Base-by-base conservation (phyloP, 2,113 vertebrate species). In the Cardinalis cardinalis region DNA sequence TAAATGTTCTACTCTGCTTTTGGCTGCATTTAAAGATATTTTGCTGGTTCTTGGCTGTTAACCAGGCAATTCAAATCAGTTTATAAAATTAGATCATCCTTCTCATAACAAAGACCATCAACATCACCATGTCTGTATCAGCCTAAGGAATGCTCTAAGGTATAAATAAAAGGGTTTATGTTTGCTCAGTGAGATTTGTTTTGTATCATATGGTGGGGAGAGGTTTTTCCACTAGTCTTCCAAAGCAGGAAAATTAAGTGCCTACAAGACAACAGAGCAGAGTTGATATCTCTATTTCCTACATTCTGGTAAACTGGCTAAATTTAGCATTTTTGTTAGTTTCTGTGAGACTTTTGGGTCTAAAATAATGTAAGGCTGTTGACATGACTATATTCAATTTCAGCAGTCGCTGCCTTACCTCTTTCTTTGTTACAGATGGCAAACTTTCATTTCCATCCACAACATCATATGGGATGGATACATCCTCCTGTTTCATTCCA, bases 391-490 rank as follows among this genome's bases (percentile, higher is more conserved):
- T 80, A 20, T 76, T 85, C 38, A 16, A 66, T 94, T 91, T 94
- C 77, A 91, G 68, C 72, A 91, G 36, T 88, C 84, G 52, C 87
- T 94, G 87, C 56, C 91, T 95, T 95, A 96, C 95, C 94, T 96
- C 94, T 94, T 89, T 93, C 95, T 95, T 96, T 95, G 93, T 95
- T 96, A 87, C 95, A 96, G 95, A 96, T 96, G 95, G 95, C 84
- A 96, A 96, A 96, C 87, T 92, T 95, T 95, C 91, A 48, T 89
- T 94, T 95, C 72, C 44, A 91, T 96, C 60, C 88, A 95, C 85
- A 95, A 94, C 93, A 96, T 96, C 95, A 95, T 94, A 96, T 96
- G 95, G 95, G 87, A 94, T 82, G 43, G 82, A 94, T 95, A 84
- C 75, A 89, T 94, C 90, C 93, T 95, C 93, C 95, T 94, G 91